Evolutionary conservation across 2,888 invertebrate genomes (phyloP).

Genomic region (Mimumesa dahlbomi): DNA sequence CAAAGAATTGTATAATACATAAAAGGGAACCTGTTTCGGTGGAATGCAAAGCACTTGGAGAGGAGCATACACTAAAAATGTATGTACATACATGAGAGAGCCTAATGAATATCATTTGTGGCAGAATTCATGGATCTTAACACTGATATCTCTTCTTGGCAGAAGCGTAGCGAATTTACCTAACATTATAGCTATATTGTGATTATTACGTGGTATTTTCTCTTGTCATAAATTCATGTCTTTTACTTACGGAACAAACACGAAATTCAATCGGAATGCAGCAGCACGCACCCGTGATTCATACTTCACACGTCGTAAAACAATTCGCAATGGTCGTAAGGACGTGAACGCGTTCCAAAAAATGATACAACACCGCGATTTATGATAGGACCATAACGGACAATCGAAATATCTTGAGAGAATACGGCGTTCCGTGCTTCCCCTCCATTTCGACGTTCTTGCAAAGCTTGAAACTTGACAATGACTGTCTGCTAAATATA

Average conservation of each 20-base stretch:
- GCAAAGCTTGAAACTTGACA: too few species aligned
- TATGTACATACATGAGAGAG: too few species aligned
- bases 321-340: conserved; percentile 9
- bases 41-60: too few species aligned
- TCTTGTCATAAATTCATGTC: conserved; percentile 26
- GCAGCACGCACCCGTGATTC: conserved; percentile 14
- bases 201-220: neutral
- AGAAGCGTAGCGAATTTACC: neutral
- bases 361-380: conserved; percentile 27
- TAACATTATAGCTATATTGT: neutral
- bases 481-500: too few species aligned
- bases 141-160: too few species aligned
- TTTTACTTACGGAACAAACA: conserved; percentile 29
- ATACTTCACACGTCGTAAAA: conserved; percentile 21
- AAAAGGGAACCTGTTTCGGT: too few species aligned
- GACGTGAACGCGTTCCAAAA: conserved; percentile 16
- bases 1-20: too few species aligned
- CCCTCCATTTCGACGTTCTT: too few species aligned
- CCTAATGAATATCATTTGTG: too few species aligned
- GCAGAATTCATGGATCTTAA: too few species aligned
- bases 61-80: too few species aligned
- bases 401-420: conserved; percentile 41
- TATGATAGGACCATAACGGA: neutral
- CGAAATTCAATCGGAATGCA: neutral
- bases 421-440: too few species aligned